Percentiles rank a stretch among this genome's conserved stretches.
Conservation (phyloP, 2,113 vertebrate species). For the Pseudolaguvia tuberculata region DNA sequence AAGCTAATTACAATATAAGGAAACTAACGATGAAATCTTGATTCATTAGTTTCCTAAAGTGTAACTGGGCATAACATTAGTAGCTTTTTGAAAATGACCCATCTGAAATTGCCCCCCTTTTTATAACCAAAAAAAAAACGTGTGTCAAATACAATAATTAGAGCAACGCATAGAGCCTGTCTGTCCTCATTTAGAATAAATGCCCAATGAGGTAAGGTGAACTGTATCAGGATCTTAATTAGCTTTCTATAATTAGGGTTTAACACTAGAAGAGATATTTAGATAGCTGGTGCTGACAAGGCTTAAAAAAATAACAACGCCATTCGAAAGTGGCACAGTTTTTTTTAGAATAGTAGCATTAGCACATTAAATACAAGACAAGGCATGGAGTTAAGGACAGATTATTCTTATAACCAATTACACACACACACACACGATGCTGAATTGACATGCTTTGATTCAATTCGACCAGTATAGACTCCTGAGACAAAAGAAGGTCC, state of each 20-base stretch:
- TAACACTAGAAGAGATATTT: slow-evolving; percentile 13
- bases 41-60: no score
- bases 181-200: slow-evolving; percentile 27
- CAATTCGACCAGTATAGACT: neutral
- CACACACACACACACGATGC: neutral
- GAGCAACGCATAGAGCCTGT: neutral
- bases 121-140: neutral
- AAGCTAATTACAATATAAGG: no score
- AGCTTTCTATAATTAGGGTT: neutral
- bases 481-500: neutral
- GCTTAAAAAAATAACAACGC: neutral
- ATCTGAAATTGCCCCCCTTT: no score
- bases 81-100: no score
- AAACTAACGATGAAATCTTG: no score
- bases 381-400: neutral
- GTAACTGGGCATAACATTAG: no score
- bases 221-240: slow-evolving; percentile 2
- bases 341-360: slow-evolving; percentile 6
- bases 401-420: slow-evolving; percentile 5
- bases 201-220: slow-evolving; percentile 13
- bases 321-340: neutral
- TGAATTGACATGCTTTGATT: slow-evolving; percentile 11
- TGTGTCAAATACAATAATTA: slow-evolving; percentile 2
- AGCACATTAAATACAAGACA: slow-evolving; percentile 12
- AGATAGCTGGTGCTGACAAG: neutral